Evolutionary conservation across 1,140 invertebrate species (phyloP).

Genomic region (Calycopis cecrops): DNA sequence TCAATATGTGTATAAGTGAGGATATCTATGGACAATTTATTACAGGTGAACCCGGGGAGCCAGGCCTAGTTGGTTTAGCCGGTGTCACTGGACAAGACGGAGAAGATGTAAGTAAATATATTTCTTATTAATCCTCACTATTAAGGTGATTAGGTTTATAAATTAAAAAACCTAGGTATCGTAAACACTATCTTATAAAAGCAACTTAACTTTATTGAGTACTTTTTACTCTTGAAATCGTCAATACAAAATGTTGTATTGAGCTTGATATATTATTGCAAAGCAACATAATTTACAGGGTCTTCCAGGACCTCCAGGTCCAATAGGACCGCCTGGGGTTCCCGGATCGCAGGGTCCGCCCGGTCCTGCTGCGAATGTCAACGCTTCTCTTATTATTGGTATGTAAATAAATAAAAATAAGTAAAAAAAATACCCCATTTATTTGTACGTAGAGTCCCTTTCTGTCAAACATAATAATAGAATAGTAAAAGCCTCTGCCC

Average conservation of each 20-base stretch:
- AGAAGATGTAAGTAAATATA: slow-evolving; percentile 40
- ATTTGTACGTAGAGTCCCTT: too few species aligned
- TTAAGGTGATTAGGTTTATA: not conserved
- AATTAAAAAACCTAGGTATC: not conserved
- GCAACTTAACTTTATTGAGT: too few species aligned
- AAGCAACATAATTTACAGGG: slow-evolving; percentile 28
- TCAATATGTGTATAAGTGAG: not conserved
- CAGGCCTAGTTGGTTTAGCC: slow-evolving; percentile 44
- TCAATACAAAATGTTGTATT: too few species aligned
- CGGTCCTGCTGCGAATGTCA: slow-evolving; percentile 37
- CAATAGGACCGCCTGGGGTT: slow-evolving; percentile 35
- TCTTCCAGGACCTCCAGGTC: slow-evolving; percentile 37
- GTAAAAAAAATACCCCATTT: too few species aligned
- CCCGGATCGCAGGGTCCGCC: slow-evolving; percentile 37
- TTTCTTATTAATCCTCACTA: not conserved
- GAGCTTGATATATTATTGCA: not conserved
- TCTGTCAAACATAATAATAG: too few species aligned
- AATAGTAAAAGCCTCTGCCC: too few species aligned
- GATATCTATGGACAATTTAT: slow-evolving; percentile 7
- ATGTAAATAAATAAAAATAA: not conserved
- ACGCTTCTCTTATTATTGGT: slow-evolving; percentile 18
- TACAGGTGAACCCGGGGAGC: slow-evolving; percentile 45
- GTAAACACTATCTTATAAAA: too few species aligned
- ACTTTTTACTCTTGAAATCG: too few species aligned
- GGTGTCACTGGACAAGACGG: slow-evolving; percentile 45